phyloP scores from a whole-genome alignment of 2,888 invertebrate species.

The Cephus nigrinus region DNA sequence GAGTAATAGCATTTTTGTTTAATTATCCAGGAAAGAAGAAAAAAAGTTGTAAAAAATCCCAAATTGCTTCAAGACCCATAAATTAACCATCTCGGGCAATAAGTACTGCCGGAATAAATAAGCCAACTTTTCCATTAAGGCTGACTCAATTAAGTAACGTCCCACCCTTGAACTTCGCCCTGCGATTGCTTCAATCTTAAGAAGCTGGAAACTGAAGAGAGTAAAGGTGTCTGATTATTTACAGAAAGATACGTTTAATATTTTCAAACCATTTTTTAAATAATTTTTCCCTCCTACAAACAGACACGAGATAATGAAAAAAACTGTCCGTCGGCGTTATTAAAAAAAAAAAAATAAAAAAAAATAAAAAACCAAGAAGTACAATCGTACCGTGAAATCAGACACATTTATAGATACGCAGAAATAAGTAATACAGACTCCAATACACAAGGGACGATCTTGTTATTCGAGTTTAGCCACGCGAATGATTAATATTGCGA shows the following conservation, averaged over 20 bases:
- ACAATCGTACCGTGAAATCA: too few relatives aligned
- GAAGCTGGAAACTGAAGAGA: too few relatives aligned
- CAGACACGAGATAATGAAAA: too few relatives aligned
- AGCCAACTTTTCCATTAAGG: constrained; percentile 31
- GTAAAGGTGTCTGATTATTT: not conserved
- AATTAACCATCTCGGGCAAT: constrained; percentile 7
- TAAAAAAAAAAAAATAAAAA: too few relatives aligned
- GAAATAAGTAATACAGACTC: too few relatives aligned
- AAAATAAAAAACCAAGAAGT: too few relatives aligned
- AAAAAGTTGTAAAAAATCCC: not conserved
- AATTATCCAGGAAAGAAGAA: not conserved
- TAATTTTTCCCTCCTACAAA: too few relatives aligned
- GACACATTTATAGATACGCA: too few relatives aligned
- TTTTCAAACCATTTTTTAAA: too few relatives aligned
- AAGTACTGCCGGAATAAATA: constrained; percentile 30
- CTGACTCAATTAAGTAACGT: constrained; percentile 38
- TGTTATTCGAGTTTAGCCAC: constrained; percentile 37
- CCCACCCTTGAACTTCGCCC: not conserved
- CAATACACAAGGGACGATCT: constrained; percentile 17
- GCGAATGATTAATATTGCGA: constrained; percentile 45
- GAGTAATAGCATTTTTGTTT: constrained; percentile 22
- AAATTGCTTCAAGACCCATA: constrained; percentile 5
- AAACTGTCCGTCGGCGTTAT: too few relatives aligned
- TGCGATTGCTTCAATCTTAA: too few relatives aligned
- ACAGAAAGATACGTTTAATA: too few relatives aligned